phyloP scores from a whole-genome alignment of 2,888 invertebrate genomes.

The Ceramica pisi region DNA sequence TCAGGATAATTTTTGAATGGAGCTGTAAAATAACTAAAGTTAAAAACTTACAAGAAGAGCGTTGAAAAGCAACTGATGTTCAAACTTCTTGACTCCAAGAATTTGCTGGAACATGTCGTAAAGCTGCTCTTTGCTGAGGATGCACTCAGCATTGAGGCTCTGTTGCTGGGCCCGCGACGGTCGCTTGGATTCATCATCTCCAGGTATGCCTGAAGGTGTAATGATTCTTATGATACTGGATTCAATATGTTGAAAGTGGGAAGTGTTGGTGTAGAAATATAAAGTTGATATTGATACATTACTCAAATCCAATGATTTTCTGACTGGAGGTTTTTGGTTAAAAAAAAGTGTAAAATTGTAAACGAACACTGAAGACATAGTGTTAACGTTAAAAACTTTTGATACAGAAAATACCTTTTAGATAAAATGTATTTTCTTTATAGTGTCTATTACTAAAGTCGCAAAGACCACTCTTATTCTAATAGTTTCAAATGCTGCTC shows the following conservation, averaged over 20 bases:
- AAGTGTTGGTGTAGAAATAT: background rate
- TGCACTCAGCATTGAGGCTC: conserved; percentile 97
- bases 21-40: background rate
- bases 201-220: conserved; percentile 89
- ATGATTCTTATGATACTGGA: conserved; percentile 22
- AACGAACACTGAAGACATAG: background rate
- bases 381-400: conserved; percentile 7
- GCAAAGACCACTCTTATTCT: conserved; percentile 17
- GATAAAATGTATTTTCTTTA: background rate
- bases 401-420: conserved; percentile 2
- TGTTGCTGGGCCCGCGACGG: conserved; percentile 97
- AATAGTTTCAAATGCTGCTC: conserved; percentile 34
- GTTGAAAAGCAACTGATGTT: conserved; percentile 99
- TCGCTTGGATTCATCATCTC: conserved; percentile 96
- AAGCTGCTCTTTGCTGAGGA: conserved; percentile 99
- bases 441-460: background rate
- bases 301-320: background rate
- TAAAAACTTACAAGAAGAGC: conserved; percentile 92
- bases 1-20: background rate
- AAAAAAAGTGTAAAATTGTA: conserved; percentile 5
- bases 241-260: background rate
- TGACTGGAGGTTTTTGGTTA: background rate
- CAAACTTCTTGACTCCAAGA: conserved; percentile 99
- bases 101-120: conserved; percentile 99
- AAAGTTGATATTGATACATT: background rate